Evolutionary conservation across 2,888 invertebrate genomes (phyloP).

Genomic region (Stenurella melanura): DNA sequence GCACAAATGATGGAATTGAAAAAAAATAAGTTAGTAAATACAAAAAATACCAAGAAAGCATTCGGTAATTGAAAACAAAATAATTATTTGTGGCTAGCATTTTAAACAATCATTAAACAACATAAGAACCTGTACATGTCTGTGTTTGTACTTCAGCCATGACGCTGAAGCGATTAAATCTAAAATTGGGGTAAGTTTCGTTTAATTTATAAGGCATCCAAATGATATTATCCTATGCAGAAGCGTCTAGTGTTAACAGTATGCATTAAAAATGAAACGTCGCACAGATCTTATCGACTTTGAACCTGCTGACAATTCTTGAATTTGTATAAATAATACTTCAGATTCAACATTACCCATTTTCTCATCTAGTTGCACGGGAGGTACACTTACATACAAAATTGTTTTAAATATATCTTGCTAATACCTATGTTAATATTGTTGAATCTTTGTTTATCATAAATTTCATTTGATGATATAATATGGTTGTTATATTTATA

Average conservation of each 20-base stretch:
- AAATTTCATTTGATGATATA: no score
- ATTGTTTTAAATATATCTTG: background rate
- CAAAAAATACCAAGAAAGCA: no score
- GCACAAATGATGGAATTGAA: no score
- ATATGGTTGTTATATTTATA: no score
- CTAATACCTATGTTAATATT: background rate
- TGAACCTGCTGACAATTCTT: slow-evolving; percentile 15
- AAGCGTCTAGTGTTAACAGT: background rate
- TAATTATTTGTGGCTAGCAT: no score
- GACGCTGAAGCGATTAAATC: no score
- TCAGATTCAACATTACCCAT: background rate
- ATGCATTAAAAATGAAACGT: slow-evolving; percentile 45
- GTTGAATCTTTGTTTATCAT: no score
- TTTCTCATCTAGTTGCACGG: background rate
- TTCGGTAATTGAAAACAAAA: no score
- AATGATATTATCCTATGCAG: slow-evolving; percentile 6
- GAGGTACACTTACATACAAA: background rate
- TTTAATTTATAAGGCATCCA: background rate
- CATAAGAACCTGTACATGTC: no score
- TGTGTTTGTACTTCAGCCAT: no score
- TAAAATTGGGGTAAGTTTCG: background rate
- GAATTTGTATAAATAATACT: background rate
- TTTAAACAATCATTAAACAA: no score
- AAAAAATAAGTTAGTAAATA: no score
- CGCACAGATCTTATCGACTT: slow-evolving; percentile 41